Evolutionary conservation across 2,888 invertebrate species (phyloP).

Genomic region (Eudasyphora cyanicolor): DNA sequence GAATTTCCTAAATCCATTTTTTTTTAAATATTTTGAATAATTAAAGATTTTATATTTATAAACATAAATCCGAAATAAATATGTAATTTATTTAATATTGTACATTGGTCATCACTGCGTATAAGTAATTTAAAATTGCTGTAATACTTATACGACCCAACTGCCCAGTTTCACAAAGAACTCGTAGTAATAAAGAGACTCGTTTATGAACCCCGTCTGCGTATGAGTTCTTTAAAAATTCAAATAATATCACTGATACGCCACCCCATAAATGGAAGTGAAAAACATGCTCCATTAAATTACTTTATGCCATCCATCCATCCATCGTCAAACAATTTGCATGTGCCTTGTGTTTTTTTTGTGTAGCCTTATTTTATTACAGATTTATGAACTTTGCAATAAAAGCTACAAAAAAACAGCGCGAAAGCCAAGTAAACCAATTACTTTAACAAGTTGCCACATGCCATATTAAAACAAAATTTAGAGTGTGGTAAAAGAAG

Average conservation of each 20-base stretch:
- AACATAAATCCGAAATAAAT: neutral
- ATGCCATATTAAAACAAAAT: neutral
- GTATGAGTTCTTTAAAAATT: constrained; percentile 7
- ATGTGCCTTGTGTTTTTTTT: no score
- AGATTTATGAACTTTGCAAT: constrained; percentile 29
- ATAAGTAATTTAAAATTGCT: neutral
- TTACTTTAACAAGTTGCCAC: constrained; percentile 30
- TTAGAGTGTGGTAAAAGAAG: neutral
- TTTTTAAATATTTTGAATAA: neutral
- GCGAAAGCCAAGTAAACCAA: constrained; percentile 23
- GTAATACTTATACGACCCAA: no score
- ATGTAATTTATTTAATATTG: neutral
- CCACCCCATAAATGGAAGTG: no score
- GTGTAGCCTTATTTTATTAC: constrained; percentile 29
- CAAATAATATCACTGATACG: constrained; percentile 5
- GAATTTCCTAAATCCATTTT: no score
- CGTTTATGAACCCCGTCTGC: neutral
- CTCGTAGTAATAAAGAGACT: no score
- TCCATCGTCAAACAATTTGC: constrained; percentile 32
- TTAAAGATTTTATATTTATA: neutral
- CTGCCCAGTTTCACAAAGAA: no score
- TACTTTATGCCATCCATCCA: constrained; percentile 17
- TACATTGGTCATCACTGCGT: neutral
- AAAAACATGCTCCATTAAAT: neutral
- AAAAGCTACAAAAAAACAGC: constrained; percentile 5